A percentile compares a stretch with the other conserved stretches of the same genome.
These are phyloP conservation scores for Trissonchulus latispiculum DNA, from an alignment of 2,888 invertebrate species.

Conservation along the genomic window DNA sequence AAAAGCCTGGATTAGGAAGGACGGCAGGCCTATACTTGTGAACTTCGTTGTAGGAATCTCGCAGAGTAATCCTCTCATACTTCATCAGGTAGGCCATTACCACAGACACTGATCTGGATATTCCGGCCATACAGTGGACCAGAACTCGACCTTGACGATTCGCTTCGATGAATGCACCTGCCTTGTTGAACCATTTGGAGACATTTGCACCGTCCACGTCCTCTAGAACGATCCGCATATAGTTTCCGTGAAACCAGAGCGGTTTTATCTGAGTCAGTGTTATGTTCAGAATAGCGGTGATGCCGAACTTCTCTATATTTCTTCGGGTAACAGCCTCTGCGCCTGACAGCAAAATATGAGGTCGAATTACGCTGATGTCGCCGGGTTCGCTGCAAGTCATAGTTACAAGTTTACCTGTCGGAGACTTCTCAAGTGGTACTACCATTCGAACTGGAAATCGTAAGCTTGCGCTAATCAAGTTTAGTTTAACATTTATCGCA, in stretches of 20 bases:
- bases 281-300: not conserved
- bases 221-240: not conserved
- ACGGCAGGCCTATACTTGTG: slow-evolving; percentile 62
- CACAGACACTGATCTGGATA: slow-evolving; percentile 68
- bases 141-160: slow-evolving; percentile 47
- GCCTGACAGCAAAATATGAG: not conserved
- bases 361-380: not conserved
- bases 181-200: not conserved
- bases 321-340: not conserved
- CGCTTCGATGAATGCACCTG: not conserved
- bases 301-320: not conserved
- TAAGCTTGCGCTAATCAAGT: no score
- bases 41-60: slow-evolving; percentile 64
- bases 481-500: no score
- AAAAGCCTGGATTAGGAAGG: slow-evolving; percentile 74
- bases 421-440: no score
- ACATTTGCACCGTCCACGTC: not conserved
- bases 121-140: slow-evolving; percentile 75
- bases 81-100: slow-evolving; percentile 75
- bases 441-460: no score
- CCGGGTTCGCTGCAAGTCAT: no score
- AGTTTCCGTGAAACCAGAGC: not conserved
- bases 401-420: no score
- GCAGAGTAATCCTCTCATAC: slow-evolving; percentile 61
- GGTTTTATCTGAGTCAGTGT: not conserved